phyloP scores from a whole-genome alignment of 2,113 vertebrate genomes.

The Pavo muticus region DNA sequence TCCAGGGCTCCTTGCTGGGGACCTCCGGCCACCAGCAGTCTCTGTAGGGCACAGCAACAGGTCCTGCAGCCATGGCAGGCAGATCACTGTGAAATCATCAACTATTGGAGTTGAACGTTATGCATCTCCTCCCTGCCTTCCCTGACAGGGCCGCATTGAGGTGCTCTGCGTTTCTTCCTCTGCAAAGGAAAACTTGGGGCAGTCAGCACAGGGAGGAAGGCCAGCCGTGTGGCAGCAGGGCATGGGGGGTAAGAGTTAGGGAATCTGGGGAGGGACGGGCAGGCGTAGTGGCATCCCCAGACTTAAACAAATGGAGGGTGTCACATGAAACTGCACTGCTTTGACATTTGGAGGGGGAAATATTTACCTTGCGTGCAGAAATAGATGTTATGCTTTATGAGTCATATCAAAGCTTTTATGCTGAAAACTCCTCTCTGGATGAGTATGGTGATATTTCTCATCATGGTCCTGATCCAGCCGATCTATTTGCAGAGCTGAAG shows the following conservation, averaged over 20 bases:
- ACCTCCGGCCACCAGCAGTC: neutral
- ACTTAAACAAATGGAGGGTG: conserved; percentile 53
- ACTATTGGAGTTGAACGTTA: conserved; percentile 33
- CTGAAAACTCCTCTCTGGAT: conserved; percentile 37
- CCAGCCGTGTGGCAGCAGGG: too few species aligned
- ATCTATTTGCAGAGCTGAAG: conserved; percentile 14
- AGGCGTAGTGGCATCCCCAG: conserved; percentile 27
- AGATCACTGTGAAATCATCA: conserved; percentile 3
- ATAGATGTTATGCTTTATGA: conserved; percentile 39
- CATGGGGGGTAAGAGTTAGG: too few species aligned
- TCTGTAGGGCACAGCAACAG: conserved; percentile 35
- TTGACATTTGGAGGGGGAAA: conserved; percentile 39
- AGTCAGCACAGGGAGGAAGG: neutral
- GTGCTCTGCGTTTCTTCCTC: conserved; percentile 46
- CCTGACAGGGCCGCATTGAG: neutral
- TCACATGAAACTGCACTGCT: conserved; percentile 46
- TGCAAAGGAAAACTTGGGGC: neutral
- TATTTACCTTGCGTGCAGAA: conserved; percentile 12
- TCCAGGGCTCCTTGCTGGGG: neutral
- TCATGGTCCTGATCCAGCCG: neutral
- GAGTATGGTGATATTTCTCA: conserved; percentile 15
- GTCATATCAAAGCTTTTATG: conserved; percentile 26
- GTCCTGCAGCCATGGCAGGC: neutral
- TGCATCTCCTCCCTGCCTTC: neutral
- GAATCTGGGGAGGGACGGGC: too few species aligned